phyloP scores from a whole-genome alignment of 2,888 invertebrate species.

The Actias luna region DNA sequence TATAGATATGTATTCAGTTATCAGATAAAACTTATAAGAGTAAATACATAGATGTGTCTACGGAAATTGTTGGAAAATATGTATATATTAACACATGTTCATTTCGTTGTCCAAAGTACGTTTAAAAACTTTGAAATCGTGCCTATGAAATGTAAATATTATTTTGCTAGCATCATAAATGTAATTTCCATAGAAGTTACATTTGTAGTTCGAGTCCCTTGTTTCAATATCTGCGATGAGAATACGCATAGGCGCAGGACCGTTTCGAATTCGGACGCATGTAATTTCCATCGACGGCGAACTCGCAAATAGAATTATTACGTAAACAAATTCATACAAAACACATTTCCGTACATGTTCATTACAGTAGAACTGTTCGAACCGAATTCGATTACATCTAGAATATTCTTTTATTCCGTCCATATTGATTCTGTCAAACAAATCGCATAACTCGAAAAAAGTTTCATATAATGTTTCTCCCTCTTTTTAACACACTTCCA shows the following conservation, averaged over 20 bases:
- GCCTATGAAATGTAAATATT: not conserved
- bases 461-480: too few species aligned
- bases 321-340: slow-evolving; percentile 8
- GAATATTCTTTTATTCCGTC: not conserved
- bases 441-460: too few species aligned
- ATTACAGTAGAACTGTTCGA: slow-evolving; percentile 19
- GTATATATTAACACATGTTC: too few species aligned
- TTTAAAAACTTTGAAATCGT: not conserved
- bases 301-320: slow-evolving; percentile 3
- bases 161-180: not conserved
- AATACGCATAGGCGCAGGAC: not conserved
- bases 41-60: too few species aligned
- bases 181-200: not conserved
- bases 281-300: not conserved
- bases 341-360: slow-evolving; percentile 8
- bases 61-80: too few species aligned
- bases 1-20: too few species aligned
- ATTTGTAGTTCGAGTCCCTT: not conserved
- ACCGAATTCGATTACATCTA: slow-evolving; percentile 18
- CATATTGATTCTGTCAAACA: too few species aligned
- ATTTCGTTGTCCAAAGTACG: too few species aligned
- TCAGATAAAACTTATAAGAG: too few species aligned
- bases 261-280: not conserved
- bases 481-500: too few species aligned
- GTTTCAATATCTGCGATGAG: not conserved